Evolutionary conservation across 1,140 invertebrate genomes (phyloP), one percentile per base, ranked within the genome.

Genomic region (Ladona fulva): DNA sequence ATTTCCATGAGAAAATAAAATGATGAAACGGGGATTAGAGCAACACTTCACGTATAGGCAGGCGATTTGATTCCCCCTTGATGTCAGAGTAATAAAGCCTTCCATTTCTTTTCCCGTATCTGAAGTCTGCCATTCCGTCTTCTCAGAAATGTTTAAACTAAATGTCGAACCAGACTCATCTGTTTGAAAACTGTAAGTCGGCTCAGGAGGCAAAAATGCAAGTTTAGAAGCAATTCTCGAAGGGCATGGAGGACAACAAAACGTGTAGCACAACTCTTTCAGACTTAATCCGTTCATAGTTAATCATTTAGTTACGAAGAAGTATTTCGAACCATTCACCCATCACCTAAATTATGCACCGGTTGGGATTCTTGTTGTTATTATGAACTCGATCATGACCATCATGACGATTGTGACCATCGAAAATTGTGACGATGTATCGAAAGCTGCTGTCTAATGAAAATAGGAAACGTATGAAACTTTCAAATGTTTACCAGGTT

Each of bases 161-260:
- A 82, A 80, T 37, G 82, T 82, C 22, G 82, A 77, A 24, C 81
- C 82, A 76, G 80, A 79, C 74, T 82, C 80, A 78, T 83, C 80
- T 74, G 78, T 76, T 66, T 76, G 77, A 42, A 91, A 84, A 14
- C 85, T 86, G 82, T 92, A 92, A 24, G 90, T 91, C 76, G 90
- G 86, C 81, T 92, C 89, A 19, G 91, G 91, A 37, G 91, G 91
- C 74, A 92, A 84, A 83, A 93, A 93, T n/a, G 91, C 92, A 81
- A 92, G 83, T 84, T 92, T 92, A 24, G 91, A 89, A 59, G 89
- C 89, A 79, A 93, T 92, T 79, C 87, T 83, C 0, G 89, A 90
- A 52, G 91, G 91, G 83, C 88, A 91, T 37, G 91, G 91, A 75
- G 91, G 91, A 85, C 92, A 92, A 82, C 91, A 93, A 83, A 92